Conservation (phyloP, 2,797 vertebrate genomes). For the Sebastes jordani region DNA sequence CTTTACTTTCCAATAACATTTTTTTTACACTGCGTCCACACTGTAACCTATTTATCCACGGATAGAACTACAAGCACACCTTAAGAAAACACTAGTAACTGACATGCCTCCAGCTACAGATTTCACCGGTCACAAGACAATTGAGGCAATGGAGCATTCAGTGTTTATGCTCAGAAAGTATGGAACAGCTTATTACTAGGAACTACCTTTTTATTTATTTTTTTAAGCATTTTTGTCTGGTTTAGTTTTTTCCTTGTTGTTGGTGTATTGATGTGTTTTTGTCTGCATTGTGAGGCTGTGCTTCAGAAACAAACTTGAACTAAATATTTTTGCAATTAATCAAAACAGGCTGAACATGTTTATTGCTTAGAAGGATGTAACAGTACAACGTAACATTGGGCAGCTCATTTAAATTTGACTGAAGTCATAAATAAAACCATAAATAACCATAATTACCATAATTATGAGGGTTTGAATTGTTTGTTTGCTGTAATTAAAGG, state of each 20-base stretch:
- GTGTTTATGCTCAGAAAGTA: neutral
- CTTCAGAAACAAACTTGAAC: neutral
- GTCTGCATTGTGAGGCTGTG: neutral
- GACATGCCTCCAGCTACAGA: neutral
- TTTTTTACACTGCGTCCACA: neutral
- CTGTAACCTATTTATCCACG: neutral
- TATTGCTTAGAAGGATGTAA: neutral
- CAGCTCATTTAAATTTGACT: neutral
- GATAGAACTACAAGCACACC: neutral
- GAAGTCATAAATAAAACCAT: neutral
- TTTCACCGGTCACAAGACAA: neutral
- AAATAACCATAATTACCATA: neutral
- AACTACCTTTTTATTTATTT: neutral
- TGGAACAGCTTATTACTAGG: neutral
- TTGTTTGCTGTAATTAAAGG: neutral
- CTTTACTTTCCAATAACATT: neutral
- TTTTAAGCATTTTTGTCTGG: neutral
- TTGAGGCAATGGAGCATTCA: neutral
- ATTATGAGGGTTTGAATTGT: neutral
- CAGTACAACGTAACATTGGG: neutral
- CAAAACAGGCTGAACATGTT: neutral
- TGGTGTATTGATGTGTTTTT: neutral
- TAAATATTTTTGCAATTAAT: neutral
- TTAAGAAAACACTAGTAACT: neutral
- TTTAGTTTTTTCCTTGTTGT: neutral